Evolutionary conservation across 1,140 invertebrate species (phyloP).

Genomic region (Pemphigus obesinymphae): DNA sequence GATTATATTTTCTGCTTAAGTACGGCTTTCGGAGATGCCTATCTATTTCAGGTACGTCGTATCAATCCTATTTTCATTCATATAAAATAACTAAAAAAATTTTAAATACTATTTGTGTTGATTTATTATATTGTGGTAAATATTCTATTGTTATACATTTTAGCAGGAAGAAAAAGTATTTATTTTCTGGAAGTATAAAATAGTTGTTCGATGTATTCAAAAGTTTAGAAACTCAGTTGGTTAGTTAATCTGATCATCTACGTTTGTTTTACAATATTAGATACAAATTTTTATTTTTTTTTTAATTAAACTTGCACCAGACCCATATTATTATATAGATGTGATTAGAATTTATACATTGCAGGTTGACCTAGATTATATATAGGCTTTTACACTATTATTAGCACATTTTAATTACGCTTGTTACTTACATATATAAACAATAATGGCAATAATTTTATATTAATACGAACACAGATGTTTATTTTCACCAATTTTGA

Average conservation of each 20-base stretch:
- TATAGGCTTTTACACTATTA: slow-evolving; percentile 9
- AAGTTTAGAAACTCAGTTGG: slow-evolving; percentile 15
- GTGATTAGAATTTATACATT: slow-evolving; percentile 2
- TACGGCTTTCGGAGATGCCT: slow-evolving; percentile 95
- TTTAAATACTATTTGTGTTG: not conserved
- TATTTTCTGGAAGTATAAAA: slow-evolving; percentile 22
- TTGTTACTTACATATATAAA: not conserved
- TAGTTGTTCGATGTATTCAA: slow-evolving; percentile 22
- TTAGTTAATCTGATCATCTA: slow-evolving; percentile 20
- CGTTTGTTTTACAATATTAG: slow-evolving; percentile 23
- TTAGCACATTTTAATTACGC: not conserved
- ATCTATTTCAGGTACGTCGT: slow-evolving; percentile 82
- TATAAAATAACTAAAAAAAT: not conserved
- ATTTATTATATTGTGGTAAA: slow-evolving; percentile 10
- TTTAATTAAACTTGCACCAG: slow-evolving; percentile 18
- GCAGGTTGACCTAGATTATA: not conserved
- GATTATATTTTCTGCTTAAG: slow-evolving; percentile 97
- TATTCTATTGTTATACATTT: slow-evolving; percentile 7
- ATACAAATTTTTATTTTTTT: slow-evolving; percentile 5
- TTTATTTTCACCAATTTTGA: not conserved
- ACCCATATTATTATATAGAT: not conserved
- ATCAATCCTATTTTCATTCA: not conserved
- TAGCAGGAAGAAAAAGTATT: slow-evolving; percentile 20
- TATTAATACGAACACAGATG: not conserved
- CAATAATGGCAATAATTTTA: not conserved